These are phyloP conservation scores for Falcaria lacertinaria DNA, from an alignment of 2,888 invertebrate genomes.

Conservation along the genomic window DNA sequence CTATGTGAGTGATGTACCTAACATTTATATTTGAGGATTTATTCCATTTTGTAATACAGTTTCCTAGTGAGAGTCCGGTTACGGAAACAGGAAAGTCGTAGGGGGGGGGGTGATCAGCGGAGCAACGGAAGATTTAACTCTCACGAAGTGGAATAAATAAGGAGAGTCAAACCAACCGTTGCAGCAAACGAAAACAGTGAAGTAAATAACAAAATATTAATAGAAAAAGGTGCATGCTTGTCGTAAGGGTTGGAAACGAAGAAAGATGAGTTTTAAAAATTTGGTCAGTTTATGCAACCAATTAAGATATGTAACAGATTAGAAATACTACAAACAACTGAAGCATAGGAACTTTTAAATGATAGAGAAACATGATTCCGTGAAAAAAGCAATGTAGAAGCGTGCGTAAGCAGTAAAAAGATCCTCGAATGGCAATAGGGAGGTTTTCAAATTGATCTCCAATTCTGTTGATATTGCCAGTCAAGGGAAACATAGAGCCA, in stretches of 20 bases:
- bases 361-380: conserved; percentile 3
- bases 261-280: conserved; percentile 6
- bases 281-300: conserved; percentile 25
- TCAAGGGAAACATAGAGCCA: not conserved
- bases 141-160: conserved; percentile 15
- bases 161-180: conserved; percentile 21
- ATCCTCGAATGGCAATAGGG: conserved; percentile 3
- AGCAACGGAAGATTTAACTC: conserved; percentile 35
- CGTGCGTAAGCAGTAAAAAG: conserved; percentile 47
- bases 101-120: conserved; percentile 49
- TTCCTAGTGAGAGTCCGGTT: conserved; percentile 73
- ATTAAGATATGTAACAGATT: conserved; percentile 16
- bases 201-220: conserved; percentile 24
- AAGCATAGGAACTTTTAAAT: not conserved
- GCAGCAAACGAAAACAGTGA: conserved; percentile 27
- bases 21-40: conserved; percentile 76
- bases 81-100: conserved; percentile 77
- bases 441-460: conserved; percentile 5
- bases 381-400: conserved; percentile 45
- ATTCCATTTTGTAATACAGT: conserved; percentile 58
- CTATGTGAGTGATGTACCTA: conserved; percentile 77
- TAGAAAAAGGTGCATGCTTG: conserved; percentile 22
- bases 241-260: conserved; percentile 12
- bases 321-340: not conserved
- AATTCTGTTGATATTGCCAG: conserved; percentile 3